phyloP scores from a whole-genome alignment of 30 jellyfish, hydroid and myxozoan genomes.

The Mastigias papua region DNA sequence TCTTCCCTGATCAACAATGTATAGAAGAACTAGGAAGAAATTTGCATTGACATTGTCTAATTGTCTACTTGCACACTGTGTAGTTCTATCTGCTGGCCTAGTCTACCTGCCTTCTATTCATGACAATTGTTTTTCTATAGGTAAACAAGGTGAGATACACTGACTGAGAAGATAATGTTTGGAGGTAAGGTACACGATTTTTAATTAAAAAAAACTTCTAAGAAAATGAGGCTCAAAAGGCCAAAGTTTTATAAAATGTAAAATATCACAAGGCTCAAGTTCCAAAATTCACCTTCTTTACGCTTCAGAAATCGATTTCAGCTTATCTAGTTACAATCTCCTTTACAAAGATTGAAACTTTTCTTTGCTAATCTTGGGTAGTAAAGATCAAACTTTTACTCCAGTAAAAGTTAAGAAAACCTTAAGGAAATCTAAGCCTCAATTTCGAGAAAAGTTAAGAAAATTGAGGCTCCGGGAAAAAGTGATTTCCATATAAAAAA shows the following conservation, averaged over 20 bases:
- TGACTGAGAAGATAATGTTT: not conserved
- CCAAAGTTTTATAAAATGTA: not conserved
- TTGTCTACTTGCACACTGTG: too few species aligned
- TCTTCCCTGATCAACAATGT: too few species aligned
- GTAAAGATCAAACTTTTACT: not conserved
- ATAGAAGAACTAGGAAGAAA: too few species aligned
- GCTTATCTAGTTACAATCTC: not conserved
- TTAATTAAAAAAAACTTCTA: too few species aligned
- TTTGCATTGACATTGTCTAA: too few species aligned
- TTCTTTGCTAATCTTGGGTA: too few species aligned
- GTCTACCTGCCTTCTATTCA: too few species aligned
- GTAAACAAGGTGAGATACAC: not conserved
- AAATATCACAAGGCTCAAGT: not conserved
- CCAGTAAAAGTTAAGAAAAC: not conserved
- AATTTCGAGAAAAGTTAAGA: not conserved
- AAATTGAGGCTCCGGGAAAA: not conserved
- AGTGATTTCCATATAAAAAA: not conserved
- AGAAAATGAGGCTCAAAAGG: not conserved
- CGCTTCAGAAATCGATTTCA: not conserved
- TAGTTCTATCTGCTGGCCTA: too few species aligned
- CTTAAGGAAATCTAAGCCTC: not conserved
- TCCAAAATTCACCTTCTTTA: not conserved
- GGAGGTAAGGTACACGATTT: not conserved
- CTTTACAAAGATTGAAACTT: not conserved
- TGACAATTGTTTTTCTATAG: not conserved